Evolutionary conservation across 1,140 invertebrate species (phyloP).

Genomic region (Cotesia vestalis): DNA sequence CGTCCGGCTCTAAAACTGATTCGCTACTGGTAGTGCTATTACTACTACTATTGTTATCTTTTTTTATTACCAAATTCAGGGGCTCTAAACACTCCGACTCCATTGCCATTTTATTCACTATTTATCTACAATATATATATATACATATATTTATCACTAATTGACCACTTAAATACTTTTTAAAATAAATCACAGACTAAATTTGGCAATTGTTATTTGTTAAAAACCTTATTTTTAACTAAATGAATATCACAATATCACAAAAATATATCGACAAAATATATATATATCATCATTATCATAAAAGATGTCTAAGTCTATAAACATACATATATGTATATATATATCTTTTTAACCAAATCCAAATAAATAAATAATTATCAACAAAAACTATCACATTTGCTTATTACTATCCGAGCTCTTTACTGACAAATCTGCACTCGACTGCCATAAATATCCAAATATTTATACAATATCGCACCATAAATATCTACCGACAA

Average conservation of each 20-base stretch:
- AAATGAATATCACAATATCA: not conserved
- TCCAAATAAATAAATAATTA: not conserved
- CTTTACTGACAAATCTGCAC: conserved; percentile 42
- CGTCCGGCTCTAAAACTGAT: conserved; percentile 28
- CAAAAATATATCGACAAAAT: not conserved
- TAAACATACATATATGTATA: conserved; percentile 16
- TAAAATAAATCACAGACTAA: conserved; percentile 24
- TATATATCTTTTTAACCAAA: not conserved
- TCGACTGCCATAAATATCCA: conserved; percentile 38
- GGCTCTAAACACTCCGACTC: conserved; percentile 64
- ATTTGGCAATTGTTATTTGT: conserved; percentile 25
- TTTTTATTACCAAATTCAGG: conserved; percentile 65
- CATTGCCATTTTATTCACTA: conserved; percentile 53
- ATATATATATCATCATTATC: too few species aligned
- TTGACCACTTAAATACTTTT: conserved; percentile 25
- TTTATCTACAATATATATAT: not conserved
- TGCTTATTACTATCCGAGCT: conserved; percentile 40
- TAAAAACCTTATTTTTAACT: not conserved
- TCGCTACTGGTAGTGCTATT: conserved; percentile 37
- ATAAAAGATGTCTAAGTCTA: too few species aligned
- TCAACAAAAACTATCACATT: conserved; percentile 27
- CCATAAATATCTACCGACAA: not conserved
- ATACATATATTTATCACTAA: conserved; percentile 7
- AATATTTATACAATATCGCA: conserved; percentile 23
- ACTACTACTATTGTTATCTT: conserved; percentile 46